Base-by-base conservation (phyloP, 2,797 vertebrate species). In the Sebastes trivittatus region DNA sequence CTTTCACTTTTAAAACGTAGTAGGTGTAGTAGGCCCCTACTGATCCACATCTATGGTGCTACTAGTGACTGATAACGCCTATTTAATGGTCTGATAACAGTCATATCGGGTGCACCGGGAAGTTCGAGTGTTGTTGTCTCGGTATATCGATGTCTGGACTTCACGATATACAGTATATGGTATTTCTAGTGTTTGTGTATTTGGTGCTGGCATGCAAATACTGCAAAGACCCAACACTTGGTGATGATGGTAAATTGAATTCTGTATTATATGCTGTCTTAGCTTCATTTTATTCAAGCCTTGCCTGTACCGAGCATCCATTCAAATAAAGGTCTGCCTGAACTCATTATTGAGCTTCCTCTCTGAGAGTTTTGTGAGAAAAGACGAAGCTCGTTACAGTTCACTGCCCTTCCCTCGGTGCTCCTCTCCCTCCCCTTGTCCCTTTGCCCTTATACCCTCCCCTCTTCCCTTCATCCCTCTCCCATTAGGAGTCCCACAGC, bases 401-500 rank as follows among this genome's bases (percentile, higher is more conserved):
- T 83, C 83, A 84, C 77, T 42, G 73, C 38, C 42, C 34, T 30
- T 38, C 52, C 25, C 60, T 66, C 32, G 1, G 38, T 13, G 11
- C 34, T 46, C 27, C 68, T 23, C 54, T 52, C 11, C 59, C 52
- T 18, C 59, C 72, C 32, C 55, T 61, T 60, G 60, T 64, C 64
- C 68, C 55, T 46, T 81, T 23, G 22, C 69, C 65, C 78, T 67
- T 76, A 38, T 75, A 42, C 38, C 25, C 46, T 59, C 73, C 54
- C 52, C 6, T 75, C 68, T 14, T 38, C 58, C 56, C 72, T 55
- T 22, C 71, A 67, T 42, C 46, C 63, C 69, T 22, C 75, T 72
- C 75, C 27, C 62, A 83, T 83, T 61, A 73, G 81, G 62, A 87
- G 72, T 72, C 77, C 64, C 71, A 68, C 42, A 60, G 70, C 54